phyloP scores from a whole-genome alignment of 2,888 invertebrate genomes.

The Steinernema hermaphroditum region DNA sequence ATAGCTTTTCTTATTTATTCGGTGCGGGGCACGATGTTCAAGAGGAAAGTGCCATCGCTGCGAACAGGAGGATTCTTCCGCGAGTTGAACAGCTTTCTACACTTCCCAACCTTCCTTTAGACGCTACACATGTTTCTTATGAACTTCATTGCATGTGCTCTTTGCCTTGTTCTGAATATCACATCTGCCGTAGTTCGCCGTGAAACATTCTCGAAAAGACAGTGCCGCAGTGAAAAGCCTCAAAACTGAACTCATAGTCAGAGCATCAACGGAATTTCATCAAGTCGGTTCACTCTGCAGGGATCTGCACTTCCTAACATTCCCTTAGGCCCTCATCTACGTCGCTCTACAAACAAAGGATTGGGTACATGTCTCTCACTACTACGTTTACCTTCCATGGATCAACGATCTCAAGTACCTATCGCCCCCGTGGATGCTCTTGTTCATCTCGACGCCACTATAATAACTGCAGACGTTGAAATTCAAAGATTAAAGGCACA shows the following conservation, averaged over 20 bases:
- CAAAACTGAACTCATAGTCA: neutral
- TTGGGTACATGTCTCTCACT: neutral
- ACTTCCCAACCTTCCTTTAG: too few species aligned
- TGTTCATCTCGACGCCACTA: neutral
- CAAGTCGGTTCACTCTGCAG: conserved; percentile 5
- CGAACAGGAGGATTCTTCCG: too few species aligned
- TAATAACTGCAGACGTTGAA: neutral
- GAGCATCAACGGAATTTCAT: neutral
- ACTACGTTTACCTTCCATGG: neutral
- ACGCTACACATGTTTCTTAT: neutral
- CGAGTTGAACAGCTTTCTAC: too few species aligned
- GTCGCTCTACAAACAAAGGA: neutral
- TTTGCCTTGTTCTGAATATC: conserved; percentile 1
- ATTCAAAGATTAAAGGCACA: too few species aligned
- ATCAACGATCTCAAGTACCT: conserved; percentile 1
- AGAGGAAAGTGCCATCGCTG: too few species aligned
- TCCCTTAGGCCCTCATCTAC: conserved; percentile 3
- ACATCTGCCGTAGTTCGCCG: neutral
- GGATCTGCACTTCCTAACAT: neutral
- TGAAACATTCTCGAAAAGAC: neutral
- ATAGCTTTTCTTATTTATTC: too few species aligned
- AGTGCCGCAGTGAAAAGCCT: neutral
- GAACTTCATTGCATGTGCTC: neutral
- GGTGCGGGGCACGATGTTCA: too few species aligned
- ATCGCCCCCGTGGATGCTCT: neutral